Conservation (phyloP, 2,113 vertebrate species). For the Ptilonorhynchus violaceus region DNA sequence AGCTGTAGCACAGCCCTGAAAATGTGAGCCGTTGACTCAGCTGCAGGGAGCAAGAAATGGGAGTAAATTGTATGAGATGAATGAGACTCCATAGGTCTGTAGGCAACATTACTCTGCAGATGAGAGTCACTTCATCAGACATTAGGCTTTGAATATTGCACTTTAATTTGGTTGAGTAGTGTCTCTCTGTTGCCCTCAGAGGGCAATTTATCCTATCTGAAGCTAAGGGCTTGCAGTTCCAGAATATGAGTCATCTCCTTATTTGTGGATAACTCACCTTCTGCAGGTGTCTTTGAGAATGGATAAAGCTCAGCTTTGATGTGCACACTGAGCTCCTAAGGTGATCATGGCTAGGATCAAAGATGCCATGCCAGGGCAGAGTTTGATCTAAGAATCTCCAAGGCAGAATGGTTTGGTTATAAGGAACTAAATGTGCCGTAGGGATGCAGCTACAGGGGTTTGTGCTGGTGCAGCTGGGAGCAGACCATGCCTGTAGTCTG, state of each 20-base stretch:
- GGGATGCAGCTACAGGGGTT: background rate
- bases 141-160: slow-evolving; percentile 45
- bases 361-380: background rate
- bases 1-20: background rate
- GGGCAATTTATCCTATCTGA: background rate
- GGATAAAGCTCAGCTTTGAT: background rate
- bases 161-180: slow-evolving; percentile 53
- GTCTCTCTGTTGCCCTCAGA: slow-evolving; percentile 10
- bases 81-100: slow-evolving; percentile 25
- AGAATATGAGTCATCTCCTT: background rate
- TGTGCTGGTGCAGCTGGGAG: background rate
- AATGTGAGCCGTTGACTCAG: slow-evolving; percentile 5
- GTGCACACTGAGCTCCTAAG: background rate
- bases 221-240: background rate
- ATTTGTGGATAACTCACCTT: background rate
- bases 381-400: background rate
- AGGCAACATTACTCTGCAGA: slow-evolving; percentile 44
- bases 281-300: background rate
- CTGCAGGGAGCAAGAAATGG: slow-evolving; percentile 24
- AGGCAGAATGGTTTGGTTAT: background rate
- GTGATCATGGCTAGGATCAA: background rate
- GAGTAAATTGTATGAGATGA: slow-evolving; percentile 27
- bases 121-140: slow-evolving; percentile 45
- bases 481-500: background rate
- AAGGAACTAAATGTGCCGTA: background rate